Evolutionary conservation across 2,888 invertebrate genomes (phyloP).

Genomic region (Parelbella ahira): DNA sequence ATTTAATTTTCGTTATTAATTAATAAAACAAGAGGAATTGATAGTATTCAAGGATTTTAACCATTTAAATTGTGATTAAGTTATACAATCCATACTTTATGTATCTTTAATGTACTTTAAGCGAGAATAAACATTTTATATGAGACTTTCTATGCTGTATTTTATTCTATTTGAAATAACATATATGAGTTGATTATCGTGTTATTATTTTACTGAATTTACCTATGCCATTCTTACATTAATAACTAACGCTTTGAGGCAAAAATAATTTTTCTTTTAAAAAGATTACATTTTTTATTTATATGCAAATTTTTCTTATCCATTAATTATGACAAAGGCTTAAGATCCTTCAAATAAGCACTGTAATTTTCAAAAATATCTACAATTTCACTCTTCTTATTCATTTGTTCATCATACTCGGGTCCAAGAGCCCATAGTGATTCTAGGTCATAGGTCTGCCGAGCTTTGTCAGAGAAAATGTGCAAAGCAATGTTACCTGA

Average conservation of each 20-base stretch:
- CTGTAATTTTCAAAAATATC: constrained; percentile 85
- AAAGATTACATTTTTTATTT: not conserved
- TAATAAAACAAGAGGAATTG: constrained; percentile 46
- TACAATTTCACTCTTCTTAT: constrained; percentile 81
- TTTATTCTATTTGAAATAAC: constrained; percentile 37
- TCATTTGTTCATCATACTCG: constrained; percentile 86
- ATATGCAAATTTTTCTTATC: not conserved
- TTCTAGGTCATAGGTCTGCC: constrained; percentile 92
- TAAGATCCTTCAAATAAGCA: constrained; percentile 81
- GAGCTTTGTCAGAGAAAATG: constrained; percentile 86
- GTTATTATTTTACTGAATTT: too few relatives aligned
- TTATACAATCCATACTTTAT: constrained; percentile 67
- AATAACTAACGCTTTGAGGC: too few relatives aligned
- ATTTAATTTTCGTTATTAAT: constrained; percentile 36
- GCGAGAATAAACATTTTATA: constrained; percentile 79
- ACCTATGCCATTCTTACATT: too few relatives aligned
- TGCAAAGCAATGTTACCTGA: constrained; percentile 95
- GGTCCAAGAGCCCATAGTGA: constrained; percentile 94
- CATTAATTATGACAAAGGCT: constrained; percentile 73
- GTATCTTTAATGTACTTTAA: constrained; percentile 72
- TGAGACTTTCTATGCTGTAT: constrained; percentile 66
- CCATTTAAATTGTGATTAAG: constrained; percentile 57
- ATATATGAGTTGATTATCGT: constrained; percentile 13
- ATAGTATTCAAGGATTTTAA: constrained; percentile 48
- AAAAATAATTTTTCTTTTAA: too few relatives aligned